phyloP scores from a whole-genome alignment of 2,888 invertebrate species.

The Drosophila differens region DNA sequence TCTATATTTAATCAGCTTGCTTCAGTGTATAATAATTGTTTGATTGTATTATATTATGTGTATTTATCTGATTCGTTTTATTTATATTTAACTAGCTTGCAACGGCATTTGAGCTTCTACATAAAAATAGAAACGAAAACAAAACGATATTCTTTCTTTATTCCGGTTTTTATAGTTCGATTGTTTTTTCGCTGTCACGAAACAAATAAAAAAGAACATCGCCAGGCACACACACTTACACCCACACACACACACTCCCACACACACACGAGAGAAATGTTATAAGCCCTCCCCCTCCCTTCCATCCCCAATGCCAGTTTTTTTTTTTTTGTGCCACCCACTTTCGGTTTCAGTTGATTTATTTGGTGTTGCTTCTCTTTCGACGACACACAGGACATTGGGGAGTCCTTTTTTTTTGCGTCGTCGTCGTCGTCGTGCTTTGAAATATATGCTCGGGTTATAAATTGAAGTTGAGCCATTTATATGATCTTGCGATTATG shows the following conservation, averaged over 20 bases:
- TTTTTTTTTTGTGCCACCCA: constrained; percentile 28
- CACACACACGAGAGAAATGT: constrained; percentile 44
- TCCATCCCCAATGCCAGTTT: not conserved
- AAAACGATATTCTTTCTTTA: constrained; percentile 38
- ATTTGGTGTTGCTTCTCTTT: constrained; percentile 63
- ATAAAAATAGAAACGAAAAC: constrained; percentile 3
- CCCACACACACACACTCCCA: constrained; percentile 2
- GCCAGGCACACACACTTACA: constrained; percentile 23
- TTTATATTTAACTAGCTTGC: not conserved
- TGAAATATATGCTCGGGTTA: constrained; percentile 71
- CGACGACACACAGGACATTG: constrained; percentile 46
- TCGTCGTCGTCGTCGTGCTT: constrained; percentile 12
- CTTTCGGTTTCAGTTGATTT: constrained; percentile 73
- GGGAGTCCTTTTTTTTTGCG: constrained; percentile 37
- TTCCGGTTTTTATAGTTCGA: constrained; percentile 33
- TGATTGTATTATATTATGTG: constrained; percentile 7
- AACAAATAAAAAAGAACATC: constrained; percentile 48
- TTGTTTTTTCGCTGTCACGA: constrained; percentile 65
- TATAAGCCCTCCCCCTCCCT: constrained; percentile 39
- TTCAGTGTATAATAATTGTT: not conserved
- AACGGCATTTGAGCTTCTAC: constrained; percentile 34
- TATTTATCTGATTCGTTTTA: not conserved
- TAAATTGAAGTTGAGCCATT: constrained; percentile 79
- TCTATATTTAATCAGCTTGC: not conserved
- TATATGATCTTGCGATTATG: constrained; percentile 77